Evolutionary conservation across 1,140 invertebrate species (phyloP).

Genomic region (Berghia stephanieae): DNA sequence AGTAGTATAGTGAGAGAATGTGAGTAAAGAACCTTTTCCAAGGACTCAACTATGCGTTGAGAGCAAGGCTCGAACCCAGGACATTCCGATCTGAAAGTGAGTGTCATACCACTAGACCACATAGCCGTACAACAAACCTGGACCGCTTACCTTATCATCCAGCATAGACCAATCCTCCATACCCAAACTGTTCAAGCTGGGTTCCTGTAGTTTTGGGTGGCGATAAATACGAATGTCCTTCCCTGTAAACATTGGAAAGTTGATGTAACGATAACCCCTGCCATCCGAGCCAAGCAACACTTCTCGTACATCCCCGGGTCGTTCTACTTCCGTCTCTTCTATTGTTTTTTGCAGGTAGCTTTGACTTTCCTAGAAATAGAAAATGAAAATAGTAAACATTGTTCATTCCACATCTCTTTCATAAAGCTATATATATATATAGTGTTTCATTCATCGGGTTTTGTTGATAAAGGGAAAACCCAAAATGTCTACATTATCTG

Average conservation of each 20-base stretch:
- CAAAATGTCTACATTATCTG: too few relatives aligned
- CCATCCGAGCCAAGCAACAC: slow-evolving; percentile 70
- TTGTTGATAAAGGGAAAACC: too few relatives aligned
- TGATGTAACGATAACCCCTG: slow-evolving; percentile 71
- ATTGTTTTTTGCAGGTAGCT: slow-evolving; percentile 66
- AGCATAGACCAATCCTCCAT: slow-evolving; percentile 16
- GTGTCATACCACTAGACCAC: too few relatives aligned
- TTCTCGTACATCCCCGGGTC: slow-evolving; percentile 61
- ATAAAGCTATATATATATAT: too few relatives aligned
- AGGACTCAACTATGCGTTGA: too few relatives aligned
- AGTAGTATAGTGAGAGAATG: too few relatives aligned
- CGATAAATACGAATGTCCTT: slow-evolving; percentile 72
- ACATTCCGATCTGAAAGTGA: too few relatives aligned
- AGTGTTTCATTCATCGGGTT: too few relatives aligned
- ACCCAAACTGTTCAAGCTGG: slow-evolving; percentile 20
- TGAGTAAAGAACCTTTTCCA: too few relatives aligned
- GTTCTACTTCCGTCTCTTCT: slow-evolving; percentile 49
- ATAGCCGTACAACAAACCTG: too few relatives aligned
- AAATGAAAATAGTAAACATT: slow-evolving; percentile 9
- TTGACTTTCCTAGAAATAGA: slow-evolving; percentile 63
- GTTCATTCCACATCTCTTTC: too few relatives aligned
- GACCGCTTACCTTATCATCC: slow-evolving; percentile 11
- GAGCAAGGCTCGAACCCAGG: too few relatives aligned
- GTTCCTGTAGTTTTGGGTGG: slow-evolving; percentile 57
- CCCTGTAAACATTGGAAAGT: slow-evolving; percentile 73